phyloP scores from a whole-genome alignment of 1,140 invertebrate genomes.

The Musca domestica region DNA sequence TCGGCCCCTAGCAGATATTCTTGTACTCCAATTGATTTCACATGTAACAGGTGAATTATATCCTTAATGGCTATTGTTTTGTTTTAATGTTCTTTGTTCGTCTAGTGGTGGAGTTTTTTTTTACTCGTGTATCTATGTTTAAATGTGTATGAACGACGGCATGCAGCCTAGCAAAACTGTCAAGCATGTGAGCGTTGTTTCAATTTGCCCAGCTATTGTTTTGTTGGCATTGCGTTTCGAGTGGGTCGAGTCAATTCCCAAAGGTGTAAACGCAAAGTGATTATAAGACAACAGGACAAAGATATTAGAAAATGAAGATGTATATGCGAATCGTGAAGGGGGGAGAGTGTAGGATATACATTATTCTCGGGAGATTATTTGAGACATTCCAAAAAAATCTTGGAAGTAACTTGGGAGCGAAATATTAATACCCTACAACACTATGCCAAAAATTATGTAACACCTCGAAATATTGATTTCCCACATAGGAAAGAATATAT shows the following conservation, averaged over 20 bases:
- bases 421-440: too few relatives aligned
- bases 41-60: neutral
- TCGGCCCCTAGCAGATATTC: too few relatives aligned
- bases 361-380: too few relatives aligned
- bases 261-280: constrained; percentile 21
- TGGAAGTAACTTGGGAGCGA: too few relatives aligned
- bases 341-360: too few relatives aligned
- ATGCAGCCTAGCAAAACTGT: neutral
- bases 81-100: constrained; percentile 5
- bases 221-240: too few relatives aligned
- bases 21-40: constrained; percentile 19
- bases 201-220: neutral
- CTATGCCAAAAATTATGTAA: too few relatives aligned
- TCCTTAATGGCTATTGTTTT: constrained; percentile 11
- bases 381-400: too few relatives aligned
- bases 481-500: too few relatives aligned
- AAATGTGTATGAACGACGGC: neutral
- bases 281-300: constrained; percentile 12
- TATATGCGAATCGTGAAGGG: too few relatives aligned
- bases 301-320: too few relatives aligned
- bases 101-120: neutral
- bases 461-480: too few relatives aligned
- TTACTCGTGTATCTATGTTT: neutral
- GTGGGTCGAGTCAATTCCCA: neutral
- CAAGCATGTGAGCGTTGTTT: neutral